Base-by-base conservation (phyloP, 2,113 vertebrate genomes). In the Pitta sordida region DNA sequence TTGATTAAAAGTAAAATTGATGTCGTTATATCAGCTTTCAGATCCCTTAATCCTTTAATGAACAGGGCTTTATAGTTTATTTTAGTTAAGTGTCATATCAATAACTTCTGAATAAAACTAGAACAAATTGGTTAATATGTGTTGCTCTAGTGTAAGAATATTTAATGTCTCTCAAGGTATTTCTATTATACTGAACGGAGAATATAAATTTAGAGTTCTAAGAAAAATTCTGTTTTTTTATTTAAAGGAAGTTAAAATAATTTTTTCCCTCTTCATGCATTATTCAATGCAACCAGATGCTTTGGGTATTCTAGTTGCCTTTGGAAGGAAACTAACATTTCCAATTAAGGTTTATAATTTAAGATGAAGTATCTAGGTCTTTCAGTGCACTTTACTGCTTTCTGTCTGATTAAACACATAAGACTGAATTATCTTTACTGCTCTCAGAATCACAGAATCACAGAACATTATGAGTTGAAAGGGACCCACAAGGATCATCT, bases 321-420 rank as follows among this genome's bases (percentile, higher is more conserved):
- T 96, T 95, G 91, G 87, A 96, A 96, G 83, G 73, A 52, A 95
- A 86, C 36, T 93, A 93, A 70, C 41, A 49, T 97, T 94, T 95
- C 86, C 83, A 88, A 48, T 93, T 94, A 94, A 90, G 69, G 69
- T 46, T 80, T 96, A 75, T 90, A 96, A 97, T 97, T 97, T 96
- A 94, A 96, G 96, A 63, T 95, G 95, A 97, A 96, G 88, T 97
- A 96, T 97, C 81, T 96, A 93, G 93, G 89, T 94, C 95, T 97
- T 77, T 71, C 64, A 88, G 52, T 55, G 78, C 95, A 52, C 36
- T 81, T 94, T 80, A 90, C 77, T 96, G 34, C 86, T 94, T 90
- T 93, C 93, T 85, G 70, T 91, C 86, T 91, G 76, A 90, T 59
- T 73, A 63, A 85, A 91, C 82, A 85, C 17, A 52, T 49, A 92